Percentiles rank a stretch among this genome's conserved stretches.
phyloP scores from a whole-genome alignment of 2,797 vertebrate species.

The Gymnothorax reevesii region DNA sequence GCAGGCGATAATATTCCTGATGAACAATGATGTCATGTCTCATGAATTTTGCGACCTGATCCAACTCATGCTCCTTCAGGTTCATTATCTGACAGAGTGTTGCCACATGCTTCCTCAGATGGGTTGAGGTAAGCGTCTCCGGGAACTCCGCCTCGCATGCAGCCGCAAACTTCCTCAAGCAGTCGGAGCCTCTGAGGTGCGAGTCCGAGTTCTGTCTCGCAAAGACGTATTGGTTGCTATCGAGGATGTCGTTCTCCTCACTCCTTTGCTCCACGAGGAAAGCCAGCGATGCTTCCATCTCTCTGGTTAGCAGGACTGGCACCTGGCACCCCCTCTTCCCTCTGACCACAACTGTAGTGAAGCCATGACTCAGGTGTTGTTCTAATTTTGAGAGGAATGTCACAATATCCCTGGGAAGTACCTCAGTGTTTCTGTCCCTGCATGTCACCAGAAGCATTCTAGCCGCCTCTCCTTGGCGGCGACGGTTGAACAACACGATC shows the following conservation, averaged over 20 bases:
- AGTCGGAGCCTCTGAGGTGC: not conserved
- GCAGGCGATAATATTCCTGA: not conserved
- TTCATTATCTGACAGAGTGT: not conserved
- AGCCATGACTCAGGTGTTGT: not conserved
- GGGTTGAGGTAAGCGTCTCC: not conserved
- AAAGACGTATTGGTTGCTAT: not conserved
- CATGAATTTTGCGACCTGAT: not conserved
- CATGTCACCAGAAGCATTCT: constrained; percentile 14
- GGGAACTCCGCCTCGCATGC: not conserved
- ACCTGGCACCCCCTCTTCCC: constrained; percentile 22
- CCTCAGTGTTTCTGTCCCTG: not conserved
- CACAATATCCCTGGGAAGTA: not conserved
- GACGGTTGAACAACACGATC: constrained; percentile 33
- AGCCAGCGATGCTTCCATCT: not conserved
- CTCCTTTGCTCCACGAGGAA: not conserved
- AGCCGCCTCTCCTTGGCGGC: not conserved
- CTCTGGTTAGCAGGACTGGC: constrained; percentile 25
- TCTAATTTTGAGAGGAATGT: constrained; percentile 32
- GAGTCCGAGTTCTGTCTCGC: not conserved
- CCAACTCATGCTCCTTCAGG: not conserved
- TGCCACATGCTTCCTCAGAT: not conserved
- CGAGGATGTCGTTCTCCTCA: not conserved
- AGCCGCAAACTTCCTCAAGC: not conserved
- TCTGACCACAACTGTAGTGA: constrained; percentile 15
- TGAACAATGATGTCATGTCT: not conserved